Conservation (phyloP, 2,888 invertebrate species). For the Frankliniella intonsa region DNA sequence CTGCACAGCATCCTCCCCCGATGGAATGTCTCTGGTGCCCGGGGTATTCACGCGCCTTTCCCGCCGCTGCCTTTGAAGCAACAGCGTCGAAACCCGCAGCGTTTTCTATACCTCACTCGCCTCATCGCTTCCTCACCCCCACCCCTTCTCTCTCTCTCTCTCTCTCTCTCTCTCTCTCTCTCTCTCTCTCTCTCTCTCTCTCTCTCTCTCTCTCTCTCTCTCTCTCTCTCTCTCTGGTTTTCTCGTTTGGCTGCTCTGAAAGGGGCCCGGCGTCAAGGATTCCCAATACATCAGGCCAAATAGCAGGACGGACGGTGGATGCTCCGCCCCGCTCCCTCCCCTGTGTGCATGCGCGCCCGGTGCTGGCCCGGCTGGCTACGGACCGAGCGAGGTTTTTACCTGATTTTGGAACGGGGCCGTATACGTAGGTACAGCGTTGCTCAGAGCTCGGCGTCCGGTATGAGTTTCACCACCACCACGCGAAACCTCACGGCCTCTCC, state of each 20-base stretch:
- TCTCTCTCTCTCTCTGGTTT: too few species aligned
- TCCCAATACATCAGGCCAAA: slow-evolving; percentile 18
- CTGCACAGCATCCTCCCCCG: not conserved
- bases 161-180: not conserved
- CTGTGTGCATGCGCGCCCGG: not conserved
- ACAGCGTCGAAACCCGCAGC: not conserved
- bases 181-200: not conserved
- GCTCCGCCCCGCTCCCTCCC: not conserved
- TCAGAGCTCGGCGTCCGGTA: too few species aligned
- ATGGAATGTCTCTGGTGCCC: not conserved
- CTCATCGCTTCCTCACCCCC: not conserved
- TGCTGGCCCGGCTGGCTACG: too few species aligned
- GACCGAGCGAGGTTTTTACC: too few species aligned
- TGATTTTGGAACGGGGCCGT: not conserved
- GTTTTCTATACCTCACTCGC: not conserved
- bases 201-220: not conserved
- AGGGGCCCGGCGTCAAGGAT: not conserved
- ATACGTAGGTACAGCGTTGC: too few species aligned
- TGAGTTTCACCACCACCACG: too few species aligned
- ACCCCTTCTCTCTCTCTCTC: not conserved
- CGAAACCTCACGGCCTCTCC: too few species aligned
- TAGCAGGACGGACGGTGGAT: not conserved
- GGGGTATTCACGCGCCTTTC: not conserved
- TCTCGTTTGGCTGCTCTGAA: too few species aligned
- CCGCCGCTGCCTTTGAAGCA: not conserved